Evolutionary conservation across 2,797 vertebrate species (phyloP), one percentile per base, ranked within the genome.

Genomic region (Mycteria americana): DNA sequence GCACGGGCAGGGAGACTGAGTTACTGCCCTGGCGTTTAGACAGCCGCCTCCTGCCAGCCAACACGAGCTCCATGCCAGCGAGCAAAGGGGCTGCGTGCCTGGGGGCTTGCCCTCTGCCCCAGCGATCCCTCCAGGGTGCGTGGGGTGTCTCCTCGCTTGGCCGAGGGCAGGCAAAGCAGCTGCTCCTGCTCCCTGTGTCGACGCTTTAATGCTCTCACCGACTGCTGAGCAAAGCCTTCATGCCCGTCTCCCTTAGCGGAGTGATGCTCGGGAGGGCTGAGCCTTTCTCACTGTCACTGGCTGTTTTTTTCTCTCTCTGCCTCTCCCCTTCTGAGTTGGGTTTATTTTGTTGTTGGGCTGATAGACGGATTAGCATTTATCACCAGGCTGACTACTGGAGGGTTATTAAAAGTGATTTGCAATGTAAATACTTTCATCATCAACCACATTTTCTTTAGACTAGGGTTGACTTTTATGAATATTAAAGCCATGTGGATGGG

Each of bases 391-490:
- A 96, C 92, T 95, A 85, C 87, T 33, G 9, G 93, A 93, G 88
- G 89, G 88, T 96, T 97, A 97, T 97, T 96, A 94, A 64, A 95
- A 95, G 75, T 89, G 84, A 96, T 96, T 96, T 97, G 90, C 95
- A 97, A 95, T 97, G 97, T 96, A 97, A 97, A 98, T 96, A 96
- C 94, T 93, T 94, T 92, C 85, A 74, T 94, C 96, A 94, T 94
- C 94, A 77, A 69, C 63, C 83, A 79, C 83, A 27, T 92, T 97
- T 97, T 94, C 96, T 94, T 96, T 93, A 96, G 89, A 93, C 86
- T 70, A 43, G 46, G 75, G 67, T 78, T 94, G 96, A 80, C 84
- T 96, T 96, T 48, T 82, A 91, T 96, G 95, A 97, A 95, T 96
- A 95, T 95, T 96, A 92, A 96, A 96, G 81, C 73, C 7, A 1